These are phyloP conservation scores for Enteromius mattozi DNA, from an alignment of 2,797 vertebrate genomes.

Conservation along the genomic window DNA sequence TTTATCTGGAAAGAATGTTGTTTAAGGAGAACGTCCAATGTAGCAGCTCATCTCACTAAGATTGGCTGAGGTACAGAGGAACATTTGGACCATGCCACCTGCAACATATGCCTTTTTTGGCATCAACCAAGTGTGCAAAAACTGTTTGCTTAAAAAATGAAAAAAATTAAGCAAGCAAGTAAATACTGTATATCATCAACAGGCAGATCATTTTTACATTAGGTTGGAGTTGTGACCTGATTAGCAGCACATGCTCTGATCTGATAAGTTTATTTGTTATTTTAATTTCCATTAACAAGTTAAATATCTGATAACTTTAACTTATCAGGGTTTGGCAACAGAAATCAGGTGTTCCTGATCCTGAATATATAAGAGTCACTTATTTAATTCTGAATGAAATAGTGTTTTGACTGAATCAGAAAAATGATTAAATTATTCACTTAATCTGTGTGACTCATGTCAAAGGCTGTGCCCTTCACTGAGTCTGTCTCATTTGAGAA, in stretches of 20 bases:
- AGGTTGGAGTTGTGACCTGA: neutral
- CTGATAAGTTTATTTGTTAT: neutral
- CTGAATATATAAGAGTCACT: neutral
- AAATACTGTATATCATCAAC: neutral
- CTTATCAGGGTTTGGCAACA: neutral
- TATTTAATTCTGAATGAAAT: neutral
- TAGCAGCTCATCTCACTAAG: slow-evolving; percentile 9
- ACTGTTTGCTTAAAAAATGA: slow-evolving; percentile 8
- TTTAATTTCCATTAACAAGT: neutral
- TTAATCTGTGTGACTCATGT: too few relatives aligned
- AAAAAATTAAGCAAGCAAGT: slow-evolving; percentile 41
- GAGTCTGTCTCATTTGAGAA: neutral
- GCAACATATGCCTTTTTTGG: slow-evolving; percentile 44
- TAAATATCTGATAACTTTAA: neutral
- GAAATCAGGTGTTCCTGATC: neutral
- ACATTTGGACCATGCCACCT: slow-evolving; percentile 20
- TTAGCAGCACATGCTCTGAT: neutral
- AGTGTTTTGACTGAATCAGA: neutral
- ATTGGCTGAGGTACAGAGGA: slow-evolving; percentile 22
- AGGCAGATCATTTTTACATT: neutral
- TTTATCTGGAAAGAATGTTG: slow-evolving; percentile 4
- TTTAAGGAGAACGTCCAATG: slow-evolving; percentile 11
- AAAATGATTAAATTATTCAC: neutral
- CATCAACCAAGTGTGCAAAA: slow-evolving; percentile 26
- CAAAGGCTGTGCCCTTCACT: neutral